phyloP scores from a whole-genome alignment of 2,113 vertebrate species.

The Peromyscus leucopus region DNA sequence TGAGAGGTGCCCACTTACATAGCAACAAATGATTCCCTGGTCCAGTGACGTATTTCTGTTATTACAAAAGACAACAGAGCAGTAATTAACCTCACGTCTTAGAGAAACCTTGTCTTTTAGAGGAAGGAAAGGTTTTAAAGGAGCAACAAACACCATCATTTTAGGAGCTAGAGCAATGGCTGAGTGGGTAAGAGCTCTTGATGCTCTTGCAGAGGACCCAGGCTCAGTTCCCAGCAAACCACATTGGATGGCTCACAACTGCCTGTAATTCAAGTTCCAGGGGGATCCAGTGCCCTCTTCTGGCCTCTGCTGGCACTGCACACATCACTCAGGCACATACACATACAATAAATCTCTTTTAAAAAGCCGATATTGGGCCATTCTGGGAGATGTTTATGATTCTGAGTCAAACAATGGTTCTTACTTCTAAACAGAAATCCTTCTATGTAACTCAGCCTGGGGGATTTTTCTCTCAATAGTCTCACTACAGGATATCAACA shows the following conservation, averaged over 20 bases:
- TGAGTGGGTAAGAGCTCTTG: not conserved
- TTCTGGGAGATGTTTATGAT: slow-evolving; percentile 16
- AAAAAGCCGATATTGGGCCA: not conserved
- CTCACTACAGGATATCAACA: slow-evolving; percentile 99
- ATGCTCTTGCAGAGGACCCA: not conserved
- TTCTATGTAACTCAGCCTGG: not conserved
- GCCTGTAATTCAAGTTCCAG: not conserved
- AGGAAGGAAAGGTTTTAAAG: not conserved
- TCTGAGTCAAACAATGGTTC: not conserved
- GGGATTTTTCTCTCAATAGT: slow-evolving; percentile 87
- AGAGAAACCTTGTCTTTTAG: not conserved
- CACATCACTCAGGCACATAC: not conserved
- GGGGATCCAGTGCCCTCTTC: not conserved
- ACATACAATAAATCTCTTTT: not conserved
- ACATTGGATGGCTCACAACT: not conserved
- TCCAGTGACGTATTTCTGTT: not conserved
- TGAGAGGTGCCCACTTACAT: not conserved
- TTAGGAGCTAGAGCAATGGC: too few species aligned
- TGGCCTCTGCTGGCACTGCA: not conserved
- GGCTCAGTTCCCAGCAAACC: not conserved
- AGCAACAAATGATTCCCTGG: not conserved
- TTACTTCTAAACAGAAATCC: slow-evolving; percentile 11
- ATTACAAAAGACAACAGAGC: not conserved
- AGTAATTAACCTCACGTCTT: not conserved
- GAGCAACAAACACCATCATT: not conserved